These are phyloP conservation scores for Probaryconus sp. DNA, from an alignment of 1,140 invertebrate species.

Conservation along the genomic window DNA sequence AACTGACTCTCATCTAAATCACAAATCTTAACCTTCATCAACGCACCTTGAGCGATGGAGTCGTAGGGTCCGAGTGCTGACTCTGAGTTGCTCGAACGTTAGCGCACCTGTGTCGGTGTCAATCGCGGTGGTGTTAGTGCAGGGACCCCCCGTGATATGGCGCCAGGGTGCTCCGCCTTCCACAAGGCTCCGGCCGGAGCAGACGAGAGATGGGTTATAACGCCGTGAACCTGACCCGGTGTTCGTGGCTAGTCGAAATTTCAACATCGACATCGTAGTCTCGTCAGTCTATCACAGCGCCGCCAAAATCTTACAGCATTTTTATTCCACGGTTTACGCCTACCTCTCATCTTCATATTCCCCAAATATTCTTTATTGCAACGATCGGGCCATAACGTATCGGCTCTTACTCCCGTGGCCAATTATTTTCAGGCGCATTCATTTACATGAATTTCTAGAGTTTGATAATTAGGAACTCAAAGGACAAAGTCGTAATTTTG, in stretches of 20 bases:
- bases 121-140: constrained; percentile 61
- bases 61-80: constrained; percentile 65
- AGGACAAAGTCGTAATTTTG: too few relatives aligned
- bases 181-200: constrained; percentile 56
- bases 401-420: constrained; percentile 24
- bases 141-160: constrained; percentile 78
- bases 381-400: too few relatives aligned
- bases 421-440: neutral
- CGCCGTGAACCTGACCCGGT: constrained; percentile 43
- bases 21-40: constrained; percentile 75
- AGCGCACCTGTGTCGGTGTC: constrained; percentile 55
- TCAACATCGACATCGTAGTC: constrained; percentile 35
- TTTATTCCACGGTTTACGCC: constrained; percentile 36
- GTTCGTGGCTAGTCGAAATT: constrained; percentile 41
- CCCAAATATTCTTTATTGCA: constrained; percentile 45
- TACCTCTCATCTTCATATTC: constrained; percentile 29
- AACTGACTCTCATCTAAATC: constrained; percentile 75
- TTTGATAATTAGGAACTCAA: constrained; percentile 33
- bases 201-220: constrained; percentile 27
- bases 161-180: constrained; percentile 77
- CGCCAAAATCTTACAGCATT: constrained; percentile 17
- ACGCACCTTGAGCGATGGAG: constrained; percentile 69
- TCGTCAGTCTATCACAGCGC: constrained; percentile 36
- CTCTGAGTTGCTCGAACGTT: neutral
- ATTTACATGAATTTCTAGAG: neutral